These are phyloP conservation scores for Ornithoptera priamus DNA, from an alignment of 2,888 invertebrate species.

Conservation along the genomic window DNA sequence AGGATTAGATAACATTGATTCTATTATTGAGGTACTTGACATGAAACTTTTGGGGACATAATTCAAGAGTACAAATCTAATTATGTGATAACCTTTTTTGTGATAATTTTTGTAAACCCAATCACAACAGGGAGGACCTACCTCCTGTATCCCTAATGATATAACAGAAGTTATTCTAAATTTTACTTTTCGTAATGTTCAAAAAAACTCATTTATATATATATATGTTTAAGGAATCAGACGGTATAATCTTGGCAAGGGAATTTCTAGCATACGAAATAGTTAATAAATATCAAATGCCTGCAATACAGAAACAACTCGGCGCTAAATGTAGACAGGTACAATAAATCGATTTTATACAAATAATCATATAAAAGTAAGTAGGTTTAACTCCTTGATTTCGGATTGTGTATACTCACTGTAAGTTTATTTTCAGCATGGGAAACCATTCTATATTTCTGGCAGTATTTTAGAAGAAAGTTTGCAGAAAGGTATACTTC, in stretches of 20 bases:
- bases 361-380: background rate
- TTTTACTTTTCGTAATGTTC: too few species aligned
- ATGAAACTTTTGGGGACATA: too few species aligned
- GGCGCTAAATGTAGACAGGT: constrained; percentile 62
- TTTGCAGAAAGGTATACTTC: constrained; percentile 39
- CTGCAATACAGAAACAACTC: constrained; percentile 55
- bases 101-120: too few species aligned
- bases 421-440: constrained; percentile 43
- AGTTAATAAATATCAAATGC: constrained; percentile 39
- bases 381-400: background rate
- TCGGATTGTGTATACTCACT: too few species aligned
- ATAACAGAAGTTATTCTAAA: too few species aligned
- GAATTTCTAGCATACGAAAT: constrained; percentile 60
- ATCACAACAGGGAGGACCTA: too few species aligned
- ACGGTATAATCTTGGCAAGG: constrained; percentile 57
- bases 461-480: constrained; percentile 51
- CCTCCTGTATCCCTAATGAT: too few species aligned
- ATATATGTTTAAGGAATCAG: constrained; percentile 49
- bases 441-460: constrained; percentile 60
- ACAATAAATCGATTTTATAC: background rate
- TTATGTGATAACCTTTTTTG: too few species aligned
- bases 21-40: constrained; percentile 47
- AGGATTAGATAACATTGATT: constrained; percentile 52
- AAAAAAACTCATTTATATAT: too few species aligned
- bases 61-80: too few species aligned